Conservation (phyloP, 2,888 invertebrate species). For the Geotrupes spiniger region DNA sequence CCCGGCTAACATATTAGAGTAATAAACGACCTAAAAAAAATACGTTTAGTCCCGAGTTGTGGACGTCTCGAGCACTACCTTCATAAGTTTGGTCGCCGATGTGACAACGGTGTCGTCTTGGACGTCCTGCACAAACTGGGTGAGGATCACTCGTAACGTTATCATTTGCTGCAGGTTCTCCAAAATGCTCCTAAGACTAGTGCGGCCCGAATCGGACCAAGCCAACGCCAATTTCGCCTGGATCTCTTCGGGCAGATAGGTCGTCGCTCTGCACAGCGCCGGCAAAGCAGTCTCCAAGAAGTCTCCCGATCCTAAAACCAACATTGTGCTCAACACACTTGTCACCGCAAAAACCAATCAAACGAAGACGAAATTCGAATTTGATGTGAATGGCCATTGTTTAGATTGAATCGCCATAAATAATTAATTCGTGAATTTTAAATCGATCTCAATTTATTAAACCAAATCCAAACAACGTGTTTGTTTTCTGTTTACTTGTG, state of each 20-base stretch:
- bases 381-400: too few species aligned
- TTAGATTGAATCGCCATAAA: not conserved
- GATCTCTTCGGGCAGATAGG: conserved; percentile 67
- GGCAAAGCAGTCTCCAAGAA: conserved; percentile 82
- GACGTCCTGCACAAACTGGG: conserved; percentile 68
- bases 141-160: conserved; percentile 78
- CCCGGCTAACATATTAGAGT: conserved; percentile 85
- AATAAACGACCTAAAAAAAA: conserved; percentile 72
- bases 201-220: conserved; percentile 67
- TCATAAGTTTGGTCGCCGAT: conserved; percentile 84
- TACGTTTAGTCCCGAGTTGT: too few species aligned
- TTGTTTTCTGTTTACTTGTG: too few species aligned
- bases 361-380: too few species aligned
- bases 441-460: too few species aligned
- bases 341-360: not conserved
- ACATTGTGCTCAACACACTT: conserved; percentile 6
- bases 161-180: conserved; percentile 85
- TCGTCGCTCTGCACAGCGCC: conserved; percentile 72
- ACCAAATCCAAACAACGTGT: too few species aligned
- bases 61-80: conserved; percentile 51
- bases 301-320: conserved; percentile 65
- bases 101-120: conserved; percentile 85
- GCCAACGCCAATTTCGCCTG: conserved; percentile 78
- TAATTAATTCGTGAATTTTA: too few species aligned
- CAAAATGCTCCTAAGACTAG: conserved; percentile 62